These are phyloP conservation scores for Ara ararauna DNA, from an alignment of 2,797 vertebrate genomes.

Conservation along the genomic window DNA sequence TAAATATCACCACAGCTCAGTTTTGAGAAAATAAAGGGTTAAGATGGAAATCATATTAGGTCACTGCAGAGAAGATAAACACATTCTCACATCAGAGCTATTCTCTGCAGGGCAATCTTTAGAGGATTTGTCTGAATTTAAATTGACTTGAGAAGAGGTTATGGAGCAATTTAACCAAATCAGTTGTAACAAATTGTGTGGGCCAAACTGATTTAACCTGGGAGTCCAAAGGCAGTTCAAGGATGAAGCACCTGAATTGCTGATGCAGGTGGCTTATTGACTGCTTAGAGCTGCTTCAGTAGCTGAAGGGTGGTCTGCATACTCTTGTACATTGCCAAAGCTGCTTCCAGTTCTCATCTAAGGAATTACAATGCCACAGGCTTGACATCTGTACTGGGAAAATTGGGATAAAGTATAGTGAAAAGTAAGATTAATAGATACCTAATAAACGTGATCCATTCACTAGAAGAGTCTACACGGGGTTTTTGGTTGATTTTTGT, in stretches of 20 bases:
- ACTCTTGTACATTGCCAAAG: background rate
- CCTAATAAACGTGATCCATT: background rate
- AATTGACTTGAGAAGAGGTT: background rate
- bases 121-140: background rate
- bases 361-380: background rate
- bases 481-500: rapidly evolving
- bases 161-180: background rate
- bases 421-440: background rate
- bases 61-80: background rate
- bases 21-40: background rate
- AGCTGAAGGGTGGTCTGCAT: background rate
- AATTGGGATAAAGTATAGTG: background rate
- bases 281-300: background rate
- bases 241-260: background rate
- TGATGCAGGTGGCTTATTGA: background rate
- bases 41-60: background rate
- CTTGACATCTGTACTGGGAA: background rate
- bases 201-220: background rate
- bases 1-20: background rate
- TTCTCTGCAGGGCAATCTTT: background rate
- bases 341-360: background rate
- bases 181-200: background rate
- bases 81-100: background rate
- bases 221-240: background rate
- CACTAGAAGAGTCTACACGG: background rate